Conservation (phyloP, 2,113 vertebrate species). For the Numida meleagris region DNA sequence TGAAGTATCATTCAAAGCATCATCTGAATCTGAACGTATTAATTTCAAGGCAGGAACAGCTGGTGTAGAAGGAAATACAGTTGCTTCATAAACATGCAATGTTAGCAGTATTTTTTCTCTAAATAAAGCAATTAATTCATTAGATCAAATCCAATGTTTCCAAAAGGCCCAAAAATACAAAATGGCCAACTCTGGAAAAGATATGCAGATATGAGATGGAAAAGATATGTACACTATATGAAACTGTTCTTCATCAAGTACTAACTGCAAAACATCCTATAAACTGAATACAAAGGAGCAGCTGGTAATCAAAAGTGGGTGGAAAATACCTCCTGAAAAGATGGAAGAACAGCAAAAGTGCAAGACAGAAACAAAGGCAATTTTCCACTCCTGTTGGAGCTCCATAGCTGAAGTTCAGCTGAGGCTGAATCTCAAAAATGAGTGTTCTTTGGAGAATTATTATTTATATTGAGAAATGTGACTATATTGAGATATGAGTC, state of each 20-base stretch:
- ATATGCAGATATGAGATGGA: neutral
- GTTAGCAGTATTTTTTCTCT: neutral
- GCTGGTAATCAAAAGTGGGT: neutral
- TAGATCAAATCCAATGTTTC: neutral
- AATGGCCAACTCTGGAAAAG: neutral
- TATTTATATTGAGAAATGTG: neutral
- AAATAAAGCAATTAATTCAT: neutral
- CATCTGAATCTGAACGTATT: neutral
- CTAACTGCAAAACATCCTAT: neutral
- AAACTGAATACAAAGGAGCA: neutral
- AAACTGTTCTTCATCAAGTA: neutral
- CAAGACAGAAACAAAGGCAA: neutral
- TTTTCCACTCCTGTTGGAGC: neutral
- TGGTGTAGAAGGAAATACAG: neutral
- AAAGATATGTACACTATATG: neutral
- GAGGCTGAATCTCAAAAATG: neutral
- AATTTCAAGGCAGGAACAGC: neutral
- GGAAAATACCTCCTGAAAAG: neutral
- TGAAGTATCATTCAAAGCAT: neutral
- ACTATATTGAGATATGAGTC: neutral
- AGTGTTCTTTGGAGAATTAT: neutral
- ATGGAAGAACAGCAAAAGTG: neutral
- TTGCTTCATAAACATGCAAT: neutral
- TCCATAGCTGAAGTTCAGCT: neutral
- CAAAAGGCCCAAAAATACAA: neutral